These are phyloP conservation scores for Xiphias gladius DNA, from an alignment of 2,113 vertebrate genomes.

Conservation along the genomic window DNA sequence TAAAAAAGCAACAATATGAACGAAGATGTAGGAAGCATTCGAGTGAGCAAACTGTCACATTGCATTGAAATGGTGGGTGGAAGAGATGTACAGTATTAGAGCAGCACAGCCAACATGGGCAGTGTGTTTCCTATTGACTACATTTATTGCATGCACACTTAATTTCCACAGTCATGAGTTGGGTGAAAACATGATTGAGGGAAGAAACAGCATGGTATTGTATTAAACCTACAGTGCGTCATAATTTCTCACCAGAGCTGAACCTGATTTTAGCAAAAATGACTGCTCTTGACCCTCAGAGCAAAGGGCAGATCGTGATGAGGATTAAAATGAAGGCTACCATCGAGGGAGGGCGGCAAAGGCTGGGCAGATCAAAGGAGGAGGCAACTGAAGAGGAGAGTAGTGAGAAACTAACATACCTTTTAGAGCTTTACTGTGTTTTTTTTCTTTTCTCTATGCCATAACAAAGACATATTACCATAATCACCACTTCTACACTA, in stretches of 20 bases:
- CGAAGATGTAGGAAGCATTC: constrained; percentile 18
- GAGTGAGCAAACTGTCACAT: constrained; percentile 10
- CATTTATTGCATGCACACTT: constrained; percentile 24
- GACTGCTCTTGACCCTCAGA: constrained; percentile 72
- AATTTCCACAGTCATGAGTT: constrained; percentile 43
- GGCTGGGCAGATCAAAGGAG: constrained; percentile 32
- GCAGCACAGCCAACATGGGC: constrained; percentile 6
- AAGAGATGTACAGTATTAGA: constrained; percentile 6
- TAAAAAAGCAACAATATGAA: constrained; percentile 3
- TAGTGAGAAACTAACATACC: constrained; percentile 41
- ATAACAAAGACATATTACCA: constrained; percentile 71
- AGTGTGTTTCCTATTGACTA: constrained; percentile 16
- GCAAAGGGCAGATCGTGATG: constrained; percentile 70
- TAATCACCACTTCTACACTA: constrained; percentile 63
- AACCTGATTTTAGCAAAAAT: constrained; percentile 67
- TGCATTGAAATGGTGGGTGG: constrained; percentile 6
- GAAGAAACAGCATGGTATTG: constrained; percentile 10
- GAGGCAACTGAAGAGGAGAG: constrained; percentile 33
- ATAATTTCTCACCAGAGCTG: constrained; percentile 47
- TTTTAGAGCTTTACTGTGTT: constrained; percentile 52
- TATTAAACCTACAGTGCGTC: constrained; percentile 22
- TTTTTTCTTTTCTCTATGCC: constrained; percentile 36
- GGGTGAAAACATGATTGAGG: background rate
- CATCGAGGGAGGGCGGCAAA: background rate
- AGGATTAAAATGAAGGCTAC: constrained; percentile 68